A percentile compares a stretch with the other conserved stretches of the same genome.
Conservation (phyloP, 53 echinoderm and acorn worm genomes). For the Henricia sp. region DNA sequence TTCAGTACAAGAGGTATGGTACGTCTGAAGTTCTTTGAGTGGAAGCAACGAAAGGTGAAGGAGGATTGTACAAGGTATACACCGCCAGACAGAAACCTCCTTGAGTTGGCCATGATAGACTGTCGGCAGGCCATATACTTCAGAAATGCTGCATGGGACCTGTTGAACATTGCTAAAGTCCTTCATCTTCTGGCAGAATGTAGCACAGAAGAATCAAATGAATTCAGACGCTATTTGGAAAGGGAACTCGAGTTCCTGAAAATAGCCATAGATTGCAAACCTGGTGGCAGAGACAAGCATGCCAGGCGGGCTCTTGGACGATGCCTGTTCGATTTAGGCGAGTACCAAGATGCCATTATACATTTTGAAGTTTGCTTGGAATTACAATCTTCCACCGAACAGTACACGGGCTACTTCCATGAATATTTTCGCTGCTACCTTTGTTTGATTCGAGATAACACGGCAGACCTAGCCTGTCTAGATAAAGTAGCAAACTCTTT, state of each 20-base stretch:
- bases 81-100: background rate
- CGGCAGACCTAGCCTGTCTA: background rate
- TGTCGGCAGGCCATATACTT: constrained; percentile 3
- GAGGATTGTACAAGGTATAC: background rate
- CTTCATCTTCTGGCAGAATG: background rate
- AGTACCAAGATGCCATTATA: constrained; percentile 10
- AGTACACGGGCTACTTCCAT: constrained; percentile 37
- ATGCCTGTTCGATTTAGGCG: constrained; percentile 30
- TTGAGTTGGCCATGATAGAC: background rate
- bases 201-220: background rate
- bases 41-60: background rate
- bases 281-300: background rate
- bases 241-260: constrained; percentile 25
- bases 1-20: constrained; percentile 31
- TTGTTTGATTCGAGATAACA: constrained; percentile 11
- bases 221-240: background rate
- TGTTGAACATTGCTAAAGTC: constrained; percentile 12
- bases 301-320: constrained; percentile 16
- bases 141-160: constrained; percentile 25
- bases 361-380: background rate
- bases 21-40: constrained; percentile 17
- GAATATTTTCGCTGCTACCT: constrained; percentile 16
- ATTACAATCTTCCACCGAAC: background rate
- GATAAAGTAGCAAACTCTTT: background rate
- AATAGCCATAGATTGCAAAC: constrained; percentile 4